Percentiles rank a stretch among this genome's conserved stretches.
Conservation (phyloP, 2,888 invertebrate genomes). For the Abscondita cerata region DNA sequence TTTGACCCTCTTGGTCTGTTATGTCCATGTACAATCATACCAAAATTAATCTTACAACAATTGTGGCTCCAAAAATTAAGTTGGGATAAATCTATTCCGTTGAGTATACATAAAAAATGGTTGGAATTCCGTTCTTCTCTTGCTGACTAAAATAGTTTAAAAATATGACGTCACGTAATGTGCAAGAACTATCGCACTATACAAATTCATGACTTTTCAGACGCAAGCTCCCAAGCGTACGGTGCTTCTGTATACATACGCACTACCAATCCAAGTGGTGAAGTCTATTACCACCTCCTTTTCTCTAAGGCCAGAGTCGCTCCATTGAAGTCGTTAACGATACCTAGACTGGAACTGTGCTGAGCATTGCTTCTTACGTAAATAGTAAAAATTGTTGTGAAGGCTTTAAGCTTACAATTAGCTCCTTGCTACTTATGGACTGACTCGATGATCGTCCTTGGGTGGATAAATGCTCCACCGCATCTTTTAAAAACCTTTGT, state of each 20-base stretch:
- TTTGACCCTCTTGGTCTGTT: no score
- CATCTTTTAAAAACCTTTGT: no score
- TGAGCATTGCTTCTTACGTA: background rate
- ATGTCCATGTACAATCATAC: background rate
- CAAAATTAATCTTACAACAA: constrained; percentile 14
- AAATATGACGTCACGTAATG: no score
- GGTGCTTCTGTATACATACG: no score
- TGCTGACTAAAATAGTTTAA: no score
- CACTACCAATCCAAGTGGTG: background rate
- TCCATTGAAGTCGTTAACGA: background rate
- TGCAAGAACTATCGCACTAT: no score
- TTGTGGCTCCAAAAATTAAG: no score
- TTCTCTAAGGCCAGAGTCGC: constrained; percentile 5
- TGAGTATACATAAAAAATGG: constrained; percentile 11
- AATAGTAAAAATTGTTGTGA: background rate
- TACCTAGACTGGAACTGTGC: background rate
- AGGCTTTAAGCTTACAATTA: background rate
- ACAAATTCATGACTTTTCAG: background rate
- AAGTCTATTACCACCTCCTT: background rate
- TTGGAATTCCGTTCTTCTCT: background rate
- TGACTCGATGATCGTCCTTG: no score
- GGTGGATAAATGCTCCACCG: no score
- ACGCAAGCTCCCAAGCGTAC: no score
- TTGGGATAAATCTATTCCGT: no score
- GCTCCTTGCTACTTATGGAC: no score